Conservation (phyloP, 2,888 invertebrate genomes). For the Nomada lathburiana region DNA sequence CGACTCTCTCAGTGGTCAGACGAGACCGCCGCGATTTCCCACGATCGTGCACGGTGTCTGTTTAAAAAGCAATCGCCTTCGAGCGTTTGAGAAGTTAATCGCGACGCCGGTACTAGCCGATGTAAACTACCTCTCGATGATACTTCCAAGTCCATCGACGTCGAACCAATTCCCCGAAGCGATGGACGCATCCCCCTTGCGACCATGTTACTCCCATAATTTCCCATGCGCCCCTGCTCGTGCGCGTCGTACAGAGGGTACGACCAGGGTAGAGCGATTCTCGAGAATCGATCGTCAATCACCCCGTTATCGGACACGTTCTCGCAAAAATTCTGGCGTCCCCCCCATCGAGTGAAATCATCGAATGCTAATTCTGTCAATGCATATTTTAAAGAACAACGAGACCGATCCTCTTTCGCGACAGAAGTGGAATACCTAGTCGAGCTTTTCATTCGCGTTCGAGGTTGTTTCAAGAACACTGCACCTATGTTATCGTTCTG, state of each 20-base stretch:
- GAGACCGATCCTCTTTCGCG: no score
- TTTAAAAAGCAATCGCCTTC: constrained; percentile 81
- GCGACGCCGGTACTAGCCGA: constrained; percentile 73
- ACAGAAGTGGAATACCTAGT: no score
- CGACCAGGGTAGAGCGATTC: not conserved
- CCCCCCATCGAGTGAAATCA: not conserved
- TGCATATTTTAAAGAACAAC: no score
- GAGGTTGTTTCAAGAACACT: no score
- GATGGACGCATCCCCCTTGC: constrained; percentile 59
- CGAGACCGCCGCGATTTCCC: constrained; percentile 49
- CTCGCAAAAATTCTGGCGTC: no score
- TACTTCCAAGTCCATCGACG: constrained; percentile 72
- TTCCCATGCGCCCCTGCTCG: constrained; percentile 76
- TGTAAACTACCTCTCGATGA: constrained; percentile 81
- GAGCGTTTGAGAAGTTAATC: constrained; percentile 78
- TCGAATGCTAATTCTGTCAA: not conserved
- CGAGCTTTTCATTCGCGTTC: no score
- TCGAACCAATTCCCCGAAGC: constrained; percentile 76
- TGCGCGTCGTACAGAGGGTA: constrained; percentile 12
- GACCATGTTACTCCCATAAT: constrained; percentile 62
- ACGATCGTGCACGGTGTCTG: constrained; percentile 62
- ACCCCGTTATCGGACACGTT: not conserved
- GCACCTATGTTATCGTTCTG: no score
- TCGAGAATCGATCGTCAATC: constrained; percentile 5
- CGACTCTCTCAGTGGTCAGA: constrained; percentile 1